Conservation (phyloP, 2,113 vertebrate species). For the Morphnarchus princeps region DNA sequence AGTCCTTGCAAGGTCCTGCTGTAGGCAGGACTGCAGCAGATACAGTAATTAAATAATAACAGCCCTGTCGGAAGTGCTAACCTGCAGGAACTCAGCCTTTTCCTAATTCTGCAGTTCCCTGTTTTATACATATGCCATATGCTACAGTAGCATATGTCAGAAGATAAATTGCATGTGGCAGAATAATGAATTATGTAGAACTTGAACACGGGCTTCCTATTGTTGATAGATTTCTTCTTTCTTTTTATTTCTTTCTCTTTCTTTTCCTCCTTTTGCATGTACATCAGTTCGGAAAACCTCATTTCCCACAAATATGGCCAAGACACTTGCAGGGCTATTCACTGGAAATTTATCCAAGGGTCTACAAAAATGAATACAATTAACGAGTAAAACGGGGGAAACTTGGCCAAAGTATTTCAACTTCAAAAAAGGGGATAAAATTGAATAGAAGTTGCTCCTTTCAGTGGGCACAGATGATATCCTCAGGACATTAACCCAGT, state of each 20-base stretch:
- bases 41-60: not conserved
- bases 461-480: not conserved
- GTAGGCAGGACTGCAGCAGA: not conserved
- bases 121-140: not conserved
- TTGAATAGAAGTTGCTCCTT: not conserved
- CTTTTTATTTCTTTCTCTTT: not conserved
- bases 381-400: not conserved
- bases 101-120: not conserved
- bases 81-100: not conserved
- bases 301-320: not conserved
- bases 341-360: not conserved
- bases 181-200: not conserved
- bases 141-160: not conserved
- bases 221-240: not conserved
- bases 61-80: not conserved
- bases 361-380: not conserved
- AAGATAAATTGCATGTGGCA: not conserved
- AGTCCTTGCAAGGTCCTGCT: not conserved
- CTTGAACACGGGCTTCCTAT: not conserved
- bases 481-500: not conserved
- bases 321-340: not conserved
- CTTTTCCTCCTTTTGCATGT: not conserved
- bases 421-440: not conserved
- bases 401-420: not conserved
- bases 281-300: not conserved